A percentile compares a stretch with the other conserved stretches of the same genome.
phyloP scores from a whole-genome alignment of 30 jellyfish, hydroid and myxozoan species.

The Nemopilema nomurai region DNA sequence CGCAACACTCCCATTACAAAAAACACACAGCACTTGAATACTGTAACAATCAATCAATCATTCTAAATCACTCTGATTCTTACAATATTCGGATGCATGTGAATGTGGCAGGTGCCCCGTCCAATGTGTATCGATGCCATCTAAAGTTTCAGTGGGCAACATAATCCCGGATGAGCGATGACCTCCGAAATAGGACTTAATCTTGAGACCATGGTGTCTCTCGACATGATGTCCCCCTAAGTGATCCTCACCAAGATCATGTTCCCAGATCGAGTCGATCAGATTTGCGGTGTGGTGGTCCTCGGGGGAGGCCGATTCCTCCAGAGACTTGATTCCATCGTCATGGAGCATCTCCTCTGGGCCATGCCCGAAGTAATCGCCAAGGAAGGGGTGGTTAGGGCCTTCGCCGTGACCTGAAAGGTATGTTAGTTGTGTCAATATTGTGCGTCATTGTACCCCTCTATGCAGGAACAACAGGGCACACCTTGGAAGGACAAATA shows the following conservation, averaged over 20 bases:
- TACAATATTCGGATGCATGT: slow-evolving; percentile 59
- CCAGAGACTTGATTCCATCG: slow-evolving; percentile 67
- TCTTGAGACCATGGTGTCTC: slow-evolving; percentile 62
- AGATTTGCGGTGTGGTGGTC: slow-evolving; percentile 76
- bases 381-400: slow-evolving; percentile 79
- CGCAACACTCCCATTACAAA: too few species aligned
- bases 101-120: slow-evolving; percentile 71
- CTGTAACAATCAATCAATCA: too few species aligned
- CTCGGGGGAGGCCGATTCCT: slow-evolving; percentile 64
- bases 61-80: too few species aligned
- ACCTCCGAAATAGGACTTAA: slow-evolving; percentile 69
- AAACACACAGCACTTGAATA: too few species aligned
- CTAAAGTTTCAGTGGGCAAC: slow-evolving; percentile 95
- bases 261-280: slow-evolving; percentile 88
- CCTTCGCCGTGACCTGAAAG: slow-evolving; percentile 84
- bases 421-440: too few species aligned
- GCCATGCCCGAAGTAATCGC: slow-evolving; percentile 85
- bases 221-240: slow-evolving; percentile 73
- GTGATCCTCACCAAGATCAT: slow-evolving; percentile 77
- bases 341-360: slow-evolving; percentile 69
- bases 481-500: too few species aligned
- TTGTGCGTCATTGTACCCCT: too few species aligned
- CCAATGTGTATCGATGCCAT: slow-evolving; percentile 93
- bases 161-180: slow-evolving; percentile 74
- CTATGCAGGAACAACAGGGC: too few species aligned